Conservation (phyloP, 2,888 invertebrate species). For the Ferdinandea cuprea region DNA sequence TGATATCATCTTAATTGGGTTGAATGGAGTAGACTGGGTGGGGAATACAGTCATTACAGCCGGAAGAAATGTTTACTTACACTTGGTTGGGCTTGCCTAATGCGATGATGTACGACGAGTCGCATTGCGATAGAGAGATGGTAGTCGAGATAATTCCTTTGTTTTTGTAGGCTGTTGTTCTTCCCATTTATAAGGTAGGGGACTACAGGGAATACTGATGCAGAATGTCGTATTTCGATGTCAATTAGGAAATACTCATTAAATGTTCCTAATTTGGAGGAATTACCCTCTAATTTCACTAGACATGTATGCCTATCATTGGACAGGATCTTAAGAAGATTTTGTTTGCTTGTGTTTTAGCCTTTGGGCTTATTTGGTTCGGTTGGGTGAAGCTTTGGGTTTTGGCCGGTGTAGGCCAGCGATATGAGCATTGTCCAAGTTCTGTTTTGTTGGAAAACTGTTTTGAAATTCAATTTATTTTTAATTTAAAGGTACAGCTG, state of each 20-base stretch:
- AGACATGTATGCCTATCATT: conserved; percentile 26
- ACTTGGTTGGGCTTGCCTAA: conserved; percentile 31
- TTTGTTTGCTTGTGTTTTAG: conserved; percentile 14
- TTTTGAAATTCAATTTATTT: no score
- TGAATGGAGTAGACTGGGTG: conserved; percentile 1
- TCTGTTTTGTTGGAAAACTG: no score
- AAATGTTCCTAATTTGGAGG: conserved; percentile 54
- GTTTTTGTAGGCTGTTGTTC: background rate
- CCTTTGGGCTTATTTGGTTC: no score
- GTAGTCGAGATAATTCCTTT: conserved; percentile 32
- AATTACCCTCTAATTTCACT: conserved; percentile 52
- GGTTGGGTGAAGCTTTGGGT: no score
- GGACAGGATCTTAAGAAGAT: conserved; percentile 22
- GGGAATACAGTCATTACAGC: background rate
- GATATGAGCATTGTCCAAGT: no score
- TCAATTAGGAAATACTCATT: conserved; percentile 65
- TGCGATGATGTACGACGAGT: conserved; percentile 53
- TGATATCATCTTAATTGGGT: conserved; percentile 53
- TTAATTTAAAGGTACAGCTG: no score
- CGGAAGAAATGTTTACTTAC: conserved; percentile 11
- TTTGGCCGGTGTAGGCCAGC: no score
- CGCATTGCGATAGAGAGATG: conserved; percentile 34
- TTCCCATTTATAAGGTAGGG: background rate
- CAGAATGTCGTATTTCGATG: conserved; percentile 36
- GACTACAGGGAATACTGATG: background rate